Conservation (phyloP, 2,113 vertebrate species). For the Ictalurus furcatus region DNA sequence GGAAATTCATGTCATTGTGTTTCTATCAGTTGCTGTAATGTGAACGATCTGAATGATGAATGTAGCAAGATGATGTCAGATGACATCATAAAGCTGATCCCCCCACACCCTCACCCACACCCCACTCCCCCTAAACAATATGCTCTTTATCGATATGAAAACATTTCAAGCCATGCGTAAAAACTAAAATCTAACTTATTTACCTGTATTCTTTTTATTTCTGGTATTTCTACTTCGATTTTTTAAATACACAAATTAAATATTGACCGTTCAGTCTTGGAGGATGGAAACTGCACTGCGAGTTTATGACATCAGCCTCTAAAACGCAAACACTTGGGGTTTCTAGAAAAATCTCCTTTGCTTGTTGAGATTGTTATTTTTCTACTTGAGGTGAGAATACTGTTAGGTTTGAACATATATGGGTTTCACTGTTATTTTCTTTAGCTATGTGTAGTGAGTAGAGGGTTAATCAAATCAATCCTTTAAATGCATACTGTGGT, state of each 20-base stretch:
- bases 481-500: not conserved
- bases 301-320: not conserved
- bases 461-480: not conserved
- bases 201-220: not conserved
- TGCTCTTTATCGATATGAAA: not conserved
- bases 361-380: too few relatives aligned
- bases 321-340: not conserved
- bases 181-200: not conserved
- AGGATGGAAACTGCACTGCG: not conserved
- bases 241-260: too few relatives aligned
- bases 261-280: not conserved
- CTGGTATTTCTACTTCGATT: not conserved
- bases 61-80: not conserved
- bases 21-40: not conserved
- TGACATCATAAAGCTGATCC: not conserved
- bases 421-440: too few relatives aligned
- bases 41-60: not conserved
- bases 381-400: too few relatives aligned
- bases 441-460: not conserved
- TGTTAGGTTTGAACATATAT: not conserved
- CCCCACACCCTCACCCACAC: too few relatives aligned
- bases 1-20: not conserved
- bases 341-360: not conserved
- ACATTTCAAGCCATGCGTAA: not conserved
- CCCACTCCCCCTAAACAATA: not conserved